Conservation (phyloP, 2,797 vertebrate species). For the Halcyon chelicuti region DNA sequence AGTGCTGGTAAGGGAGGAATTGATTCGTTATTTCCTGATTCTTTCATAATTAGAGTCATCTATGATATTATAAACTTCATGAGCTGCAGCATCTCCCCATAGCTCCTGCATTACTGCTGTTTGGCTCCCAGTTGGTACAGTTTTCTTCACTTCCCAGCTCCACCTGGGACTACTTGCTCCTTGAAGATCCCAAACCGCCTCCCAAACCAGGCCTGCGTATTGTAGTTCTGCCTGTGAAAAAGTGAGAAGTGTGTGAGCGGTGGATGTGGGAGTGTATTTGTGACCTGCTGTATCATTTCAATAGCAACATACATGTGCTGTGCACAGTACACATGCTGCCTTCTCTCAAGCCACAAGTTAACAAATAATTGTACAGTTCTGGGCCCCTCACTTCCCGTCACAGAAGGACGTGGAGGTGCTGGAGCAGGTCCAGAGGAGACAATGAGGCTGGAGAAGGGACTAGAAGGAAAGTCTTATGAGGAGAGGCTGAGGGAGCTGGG, state of each 20-base stretch:
- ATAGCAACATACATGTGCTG: rapidly evolving
- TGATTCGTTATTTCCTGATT: not conserved
- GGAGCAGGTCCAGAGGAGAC: too few relatives aligned
- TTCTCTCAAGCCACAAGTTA: not conserved
- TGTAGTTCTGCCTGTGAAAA: not conserved
- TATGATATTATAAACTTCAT: not conserved
- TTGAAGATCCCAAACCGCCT: not conserved
- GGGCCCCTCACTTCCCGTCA: too few relatives aligned
- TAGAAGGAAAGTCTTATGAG: too few relatives aligned
- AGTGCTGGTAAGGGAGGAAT: not conserved
- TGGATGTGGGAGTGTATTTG: not conserved
- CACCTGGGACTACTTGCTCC: not conserved
- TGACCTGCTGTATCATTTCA: not conserved
- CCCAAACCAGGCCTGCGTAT: not conserved
- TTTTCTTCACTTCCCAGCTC: not conserved
- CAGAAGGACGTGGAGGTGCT: too few relatives aligned
- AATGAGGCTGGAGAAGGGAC: too few relatives aligned
- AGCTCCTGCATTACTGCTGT: not conserved
- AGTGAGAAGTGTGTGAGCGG: not conserved
- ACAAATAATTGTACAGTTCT: too few relatives aligned
- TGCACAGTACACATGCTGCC: not conserved
- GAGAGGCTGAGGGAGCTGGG: too few relatives aligned
- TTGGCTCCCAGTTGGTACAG: not conserved
- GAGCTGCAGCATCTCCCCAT: not conserved
- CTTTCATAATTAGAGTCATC: not conserved